Evolutionary conservation across 2,797 vertebrate species (phyloP).

Genomic region (Hydrophis major): DNA sequence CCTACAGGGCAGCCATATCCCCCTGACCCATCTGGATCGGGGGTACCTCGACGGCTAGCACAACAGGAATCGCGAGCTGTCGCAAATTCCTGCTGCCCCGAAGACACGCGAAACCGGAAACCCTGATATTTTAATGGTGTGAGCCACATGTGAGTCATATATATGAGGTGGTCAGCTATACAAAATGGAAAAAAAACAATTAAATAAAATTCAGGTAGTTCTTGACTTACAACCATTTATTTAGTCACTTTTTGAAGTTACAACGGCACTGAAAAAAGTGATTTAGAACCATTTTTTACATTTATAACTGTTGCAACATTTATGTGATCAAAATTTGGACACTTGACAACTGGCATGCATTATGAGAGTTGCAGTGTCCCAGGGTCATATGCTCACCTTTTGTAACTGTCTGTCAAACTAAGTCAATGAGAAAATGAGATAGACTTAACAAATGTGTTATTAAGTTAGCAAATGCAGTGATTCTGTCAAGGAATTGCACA

Average conservation of each 20-base stretch:
- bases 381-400: background rate
- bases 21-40: too few species aligned
- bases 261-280: background rate
- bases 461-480: background rate
- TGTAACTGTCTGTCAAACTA: background rate
- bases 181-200: background rate
- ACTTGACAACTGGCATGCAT: background rate
- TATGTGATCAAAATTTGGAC: background rate
- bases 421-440: background rate
- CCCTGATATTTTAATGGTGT: background rate
- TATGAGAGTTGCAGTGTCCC: background rate
- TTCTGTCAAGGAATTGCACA: background rate
- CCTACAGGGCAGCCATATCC: too few species aligned
- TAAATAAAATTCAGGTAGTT: background rate
- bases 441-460: background rate
- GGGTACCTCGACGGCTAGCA: too few species aligned
- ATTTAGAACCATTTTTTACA: background rate
- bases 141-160: background rate
- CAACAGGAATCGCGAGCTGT: too few species aligned
- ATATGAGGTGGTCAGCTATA: background rate
- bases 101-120: too few species aligned
- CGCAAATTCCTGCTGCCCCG: too few species aligned
- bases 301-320: background rate
- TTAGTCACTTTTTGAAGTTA: background rate
- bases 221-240: background rate